Evolutionary conservation across 2,888 invertebrate species (phyloP).

Genomic region (Byasa hedistus): DNA sequence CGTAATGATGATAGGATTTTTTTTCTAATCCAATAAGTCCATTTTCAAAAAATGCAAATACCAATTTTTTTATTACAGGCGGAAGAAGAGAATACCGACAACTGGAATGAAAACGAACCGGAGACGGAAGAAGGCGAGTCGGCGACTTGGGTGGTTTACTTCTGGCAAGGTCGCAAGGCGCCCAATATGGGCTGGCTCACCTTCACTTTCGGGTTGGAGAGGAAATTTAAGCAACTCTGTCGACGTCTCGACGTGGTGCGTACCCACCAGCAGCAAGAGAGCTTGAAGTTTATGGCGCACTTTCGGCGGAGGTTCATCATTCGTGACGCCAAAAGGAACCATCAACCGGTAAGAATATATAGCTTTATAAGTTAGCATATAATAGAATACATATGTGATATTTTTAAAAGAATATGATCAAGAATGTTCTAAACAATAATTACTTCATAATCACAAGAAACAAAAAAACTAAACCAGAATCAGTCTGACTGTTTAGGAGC

Average conservation of each 20-base stretch:
- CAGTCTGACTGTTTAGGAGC: too few relatives aligned
- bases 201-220: conserved; percentile 93
- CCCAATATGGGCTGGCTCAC: conserved; percentile 99
- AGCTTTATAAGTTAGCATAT: not conserved
- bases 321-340: conserved; percentile 89
- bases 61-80: conserved; percentile 43
- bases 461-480: too few relatives aligned
- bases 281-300: conserved; percentile 98
- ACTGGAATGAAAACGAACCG: conserved; percentile 53
- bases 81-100: conserved; percentile 72
- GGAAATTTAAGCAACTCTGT: conserved; percentile 73
- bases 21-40: too few relatives aligned
- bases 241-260: conserved; percentile 89
- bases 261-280: conserved; percentile 99
- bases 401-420: too few relatives aligned
- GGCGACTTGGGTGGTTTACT: conserved; percentile 95
- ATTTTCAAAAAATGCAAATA: not conserved
- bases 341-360: conserved; percentile 56
- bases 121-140: conserved; percentile 80
- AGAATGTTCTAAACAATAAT: too few relatives aligned
- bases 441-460: too few relatives aligned
- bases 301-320: conserved; percentile 96
- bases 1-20: too few relatives aligned
- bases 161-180: conserved; percentile 99
- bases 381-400: not conserved